Evolutionary conservation across 2,113 vertebrate genomes (phyloP).

Genomic region (Haemorhous mexicanus): DNA sequence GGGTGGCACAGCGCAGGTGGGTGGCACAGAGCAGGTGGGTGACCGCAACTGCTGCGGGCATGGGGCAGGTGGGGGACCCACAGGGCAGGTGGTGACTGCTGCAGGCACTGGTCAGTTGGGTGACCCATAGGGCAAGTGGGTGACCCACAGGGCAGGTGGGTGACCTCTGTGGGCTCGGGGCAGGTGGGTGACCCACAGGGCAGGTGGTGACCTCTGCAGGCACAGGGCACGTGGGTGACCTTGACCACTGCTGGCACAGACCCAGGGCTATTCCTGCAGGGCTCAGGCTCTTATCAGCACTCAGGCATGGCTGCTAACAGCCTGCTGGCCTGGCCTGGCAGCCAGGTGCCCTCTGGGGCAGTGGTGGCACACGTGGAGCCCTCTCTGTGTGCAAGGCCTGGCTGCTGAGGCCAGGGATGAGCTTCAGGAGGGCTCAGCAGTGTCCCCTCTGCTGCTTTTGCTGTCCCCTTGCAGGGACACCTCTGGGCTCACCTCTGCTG

Average conservation of each 20-base stretch:
- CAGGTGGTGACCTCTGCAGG: background rate
- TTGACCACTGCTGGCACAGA: background rate
- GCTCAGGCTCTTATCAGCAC: background rate
- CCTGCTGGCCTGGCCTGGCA: background rate
- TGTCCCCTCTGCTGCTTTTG: background rate
- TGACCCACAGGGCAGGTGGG: background rate
- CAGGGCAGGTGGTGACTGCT: background rate
- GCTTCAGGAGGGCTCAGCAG: background rate
- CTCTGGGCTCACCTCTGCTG: background rate
- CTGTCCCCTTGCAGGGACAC: background rate
- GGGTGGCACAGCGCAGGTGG: too few relatives aligned
- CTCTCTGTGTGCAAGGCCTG: background rate
- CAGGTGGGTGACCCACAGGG: background rate
- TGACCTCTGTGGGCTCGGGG: background rate
- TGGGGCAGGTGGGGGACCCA: background rate
- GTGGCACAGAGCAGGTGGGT: too few relatives aligned
- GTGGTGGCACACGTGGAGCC: rapidly evolving
- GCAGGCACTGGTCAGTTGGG: background rate
- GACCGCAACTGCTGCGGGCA: too few relatives aligned
- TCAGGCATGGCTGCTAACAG: background rate
- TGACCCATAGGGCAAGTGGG: background rate
- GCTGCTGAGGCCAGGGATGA: background rate
- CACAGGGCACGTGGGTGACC: background rate
- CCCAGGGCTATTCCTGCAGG: background rate
- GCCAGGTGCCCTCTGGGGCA: background rate